These are phyloP conservation scores for Protomyctophum bolini DNA, from an alignment of 2,113 vertebrate species.

Conservation along the genomic window DNA sequence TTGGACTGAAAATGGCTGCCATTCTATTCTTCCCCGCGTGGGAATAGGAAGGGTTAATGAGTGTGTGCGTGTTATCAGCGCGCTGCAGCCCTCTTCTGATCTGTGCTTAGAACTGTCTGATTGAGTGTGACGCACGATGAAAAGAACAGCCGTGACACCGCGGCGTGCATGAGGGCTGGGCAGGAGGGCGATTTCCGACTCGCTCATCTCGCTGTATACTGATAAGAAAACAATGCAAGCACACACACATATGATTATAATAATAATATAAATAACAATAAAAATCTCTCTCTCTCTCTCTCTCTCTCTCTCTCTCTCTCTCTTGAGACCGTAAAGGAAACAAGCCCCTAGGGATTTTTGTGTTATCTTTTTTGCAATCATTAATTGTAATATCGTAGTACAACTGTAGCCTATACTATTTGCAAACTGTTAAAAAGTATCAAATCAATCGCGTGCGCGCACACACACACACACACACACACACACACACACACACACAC, in stretches of 20 bases:
- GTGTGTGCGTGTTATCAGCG: slow-evolving; percentile 70
- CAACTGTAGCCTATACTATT: too few species aligned
- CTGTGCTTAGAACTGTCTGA: slow-evolving; percentile 56
- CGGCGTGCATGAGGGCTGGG: slow-evolving; percentile 15
- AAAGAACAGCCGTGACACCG: slow-evolving; percentile 62
- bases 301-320: neutral
- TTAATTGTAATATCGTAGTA: too few species aligned
- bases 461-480: too few species aligned
- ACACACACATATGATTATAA: neutral
- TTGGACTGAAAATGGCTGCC: too few species aligned
- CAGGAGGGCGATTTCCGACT: slow-evolving; percentile 40
- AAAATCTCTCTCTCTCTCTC: neutral
- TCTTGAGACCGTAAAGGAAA: too few species aligned
- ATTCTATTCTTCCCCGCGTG: slow-evolving; percentile 18
- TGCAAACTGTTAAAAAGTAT: too few species aligned
- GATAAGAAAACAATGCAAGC: slow-evolving; percentile 3
- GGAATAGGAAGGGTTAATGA: slow-evolving; percentile 71
- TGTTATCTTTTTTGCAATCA: too few species aligned
- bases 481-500: too few species aligned
- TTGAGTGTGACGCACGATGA: slow-evolving; percentile 60
- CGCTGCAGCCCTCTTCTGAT: slow-evolving; percentile 73
- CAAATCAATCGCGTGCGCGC: too few species aligned
- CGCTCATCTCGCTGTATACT: neutral
- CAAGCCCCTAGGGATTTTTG: too few species aligned
- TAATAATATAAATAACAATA: slow-evolving; percentile 13